Base-by-base conservation (phyloP, 1,140 invertebrate genomes). In the Eciton burchellii region DNA sequence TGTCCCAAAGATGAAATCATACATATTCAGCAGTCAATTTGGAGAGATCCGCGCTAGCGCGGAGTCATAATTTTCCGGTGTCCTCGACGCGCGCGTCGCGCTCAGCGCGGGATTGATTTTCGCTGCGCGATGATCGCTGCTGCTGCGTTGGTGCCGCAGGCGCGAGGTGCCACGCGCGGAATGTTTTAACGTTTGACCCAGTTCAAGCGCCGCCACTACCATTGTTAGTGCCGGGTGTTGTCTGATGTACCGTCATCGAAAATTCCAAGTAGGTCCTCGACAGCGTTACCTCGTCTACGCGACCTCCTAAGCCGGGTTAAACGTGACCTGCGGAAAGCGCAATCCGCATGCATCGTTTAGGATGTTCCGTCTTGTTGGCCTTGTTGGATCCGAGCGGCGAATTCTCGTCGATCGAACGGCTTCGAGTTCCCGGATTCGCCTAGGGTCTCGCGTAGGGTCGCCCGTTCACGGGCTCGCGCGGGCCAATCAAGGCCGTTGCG, bases 161-260 rank as follows among this genome's bases (percentile, higher is more conserved):
- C 43, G 21, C 26, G 4, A 59, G 26, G 24, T 11, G 56, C 52
- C 56, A 71, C 43, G 41, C 24, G 68, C 19, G 54, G 59, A 72
- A 81, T 73, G 60, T 54, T 81, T 73, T 19, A 62, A 60, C 19
- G 11, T 73, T 81, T 81, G 77, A 81, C 68, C 54, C 24, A 81
- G 68, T 73, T 81, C 1, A 73, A 12, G n/a, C 60, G 35, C 65
- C 65, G 19, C 9, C 52, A 59, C 62, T 56, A n/a, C 19, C 43
- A 60, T 52, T 35, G 26, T 60, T 60, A 6, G n/a, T 47, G 41
- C 41, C 65, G 41, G 29, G 29, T 60, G 21, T 41, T n/a, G 52
- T 52, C 19, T 56, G 63, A 79, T 56, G 63, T 70, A 29, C 52
- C 56, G 45, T 79, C 74, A 59, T 70, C 70, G 74, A 79, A 56